Evolutionary conservation across 2,888 invertebrate genomes (phyloP), one percentile per base, ranked within the genome.

Genomic region (Silvanus unidentatus): DNA sequence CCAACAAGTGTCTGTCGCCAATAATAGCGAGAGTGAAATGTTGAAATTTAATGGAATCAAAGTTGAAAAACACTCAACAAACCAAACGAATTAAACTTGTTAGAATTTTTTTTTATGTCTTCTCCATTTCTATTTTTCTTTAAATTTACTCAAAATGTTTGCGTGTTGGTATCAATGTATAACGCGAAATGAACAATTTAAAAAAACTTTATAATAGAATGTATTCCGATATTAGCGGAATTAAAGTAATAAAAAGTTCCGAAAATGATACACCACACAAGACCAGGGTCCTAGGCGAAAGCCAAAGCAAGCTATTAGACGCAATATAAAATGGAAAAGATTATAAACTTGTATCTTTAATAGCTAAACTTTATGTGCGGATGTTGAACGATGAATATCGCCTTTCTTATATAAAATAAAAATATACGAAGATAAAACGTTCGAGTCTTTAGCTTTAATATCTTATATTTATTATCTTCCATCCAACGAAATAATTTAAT

Each of bases 181-280:
- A 22, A 22, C 3, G 8, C 3, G 8, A 5, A 22, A 22, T 5
- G 4, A 22, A 22, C 22, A 22, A 22, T 22, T 22, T 22, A 22
- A 3, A 5, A 22, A 22, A 22, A 8, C 8, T 22, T n/a, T n/a
- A n/a, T 22, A 22, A 32, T 32, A 32, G 32, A 12, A 12, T 5
- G 32, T n/a, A 32, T 32, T 63, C 63, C 58, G 61, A 62, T 65
- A 67, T 66, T 64, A 73, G 71, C 71, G 69, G 73, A 73, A 74
- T 72, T 73, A 70, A 63, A 61, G 70, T 70, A 73, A 73, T 74
- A 73, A 74, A 72, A 74, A 73, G 69, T 72, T 73, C 67, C 69
- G 72, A 70, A 73, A 73, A 73, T 73, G 71, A 68, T 66, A 68
- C 65, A 45, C 42, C 44, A n/a, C n/a, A n/a, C n/a, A n/a, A n/a